Base-by-base conservation (phyloP, 2,888 invertebrate species). In the Eupithecia dodoneata region DNA sequence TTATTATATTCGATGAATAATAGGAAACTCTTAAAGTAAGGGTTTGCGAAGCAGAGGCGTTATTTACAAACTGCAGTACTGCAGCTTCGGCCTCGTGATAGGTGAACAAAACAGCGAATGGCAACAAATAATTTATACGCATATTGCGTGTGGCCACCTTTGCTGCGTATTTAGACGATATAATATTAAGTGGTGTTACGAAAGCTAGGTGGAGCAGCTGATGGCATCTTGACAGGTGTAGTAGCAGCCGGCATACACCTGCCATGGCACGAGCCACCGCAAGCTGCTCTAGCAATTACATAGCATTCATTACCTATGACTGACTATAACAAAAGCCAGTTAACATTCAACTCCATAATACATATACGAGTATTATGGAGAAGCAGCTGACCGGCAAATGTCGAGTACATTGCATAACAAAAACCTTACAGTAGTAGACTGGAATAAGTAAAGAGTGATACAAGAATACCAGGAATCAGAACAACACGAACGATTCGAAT, bases 221-320 rank as follows among this genome's bases (percentile, higher is more conserved):
- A 93, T 90, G 87, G 73, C 83, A 80, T 45, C 70, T 70, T 83
- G 93, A 93, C 95, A 95, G 95, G 95, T 95, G 94, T 89, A 91
- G 89, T 81, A 86, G 90, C 94, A 94, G 92, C 93, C 92, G 94
- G 93, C 92, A 79, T 85, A 84, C 93, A 93, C 93, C 93, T 94
- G 93, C 92, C 87, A 83, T 84, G 88, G 90, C 93, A 91, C 92
- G 93, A 89, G 91, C 90, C 92, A 90, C 89, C 90, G 90, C 93
- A 94, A 94, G 94, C 94, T 94, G 94, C 89, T 90, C 87, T 87
- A 89, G 87, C 88, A 88, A 88, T 89, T 90, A 89, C 85, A 87
- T 85, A 86, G 81, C 85, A 87, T 85, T 87, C 86, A 88, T 81
- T 81, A 82, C 82, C 83, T 84, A 83, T 87, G 87, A 88, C 87